Base-by-base conservation (phyloP, 2,888 invertebrate genomes). In the Chironomus riparius region DNA sequence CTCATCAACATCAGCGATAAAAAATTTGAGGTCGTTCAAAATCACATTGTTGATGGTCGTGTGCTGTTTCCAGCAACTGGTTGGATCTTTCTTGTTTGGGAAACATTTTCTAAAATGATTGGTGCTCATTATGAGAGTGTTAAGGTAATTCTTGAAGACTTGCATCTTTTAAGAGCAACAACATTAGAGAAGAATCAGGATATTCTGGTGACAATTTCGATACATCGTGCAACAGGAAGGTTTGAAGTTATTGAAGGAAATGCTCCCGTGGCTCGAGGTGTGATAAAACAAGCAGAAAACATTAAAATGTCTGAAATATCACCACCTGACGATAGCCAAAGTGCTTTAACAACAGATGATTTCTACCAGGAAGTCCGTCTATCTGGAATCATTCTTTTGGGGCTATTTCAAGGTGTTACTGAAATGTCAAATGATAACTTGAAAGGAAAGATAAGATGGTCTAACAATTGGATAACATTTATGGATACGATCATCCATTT, bases 401-500 rank as follows among this genome's bases (percentile, higher is more conserved):
- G 83, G 0, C 77, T 77, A 0, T 84, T 84, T 77, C 80, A 79
- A 65, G 80, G 80, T 0, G 83, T 84, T 0, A 76, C 78, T 1
- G 76, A 77, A 4, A 83, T 83, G 0, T 81, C 83, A 0, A 78
- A 80, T 1, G 83, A 84, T 78, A 84, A 84, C 0, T 75, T 81
- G 0, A 81, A 79, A 38, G 84, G 83, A 3, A 79, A 80, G 81
- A 81, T 80, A 6, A 82, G 86, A 73, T 95, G 94, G 94, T 86
- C 88, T 69, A 90, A 90, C 80, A 93, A 94, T 83, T 97, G 95
- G 95, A 90, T 93, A 7, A 88, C 92, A 2, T 94, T 94, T 83
- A 88, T 97, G 85, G 96, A 97, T 84, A 91, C 92, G 47, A 91
- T 97, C 90, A 85, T 97, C 12, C 96, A 97, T 83, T 88, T 93